These are phyloP conservation scores for Philonicus albiceps DNA, from an alignment of 2,888 invertebrate genomes.

Conservation along the genomic window DNA sequence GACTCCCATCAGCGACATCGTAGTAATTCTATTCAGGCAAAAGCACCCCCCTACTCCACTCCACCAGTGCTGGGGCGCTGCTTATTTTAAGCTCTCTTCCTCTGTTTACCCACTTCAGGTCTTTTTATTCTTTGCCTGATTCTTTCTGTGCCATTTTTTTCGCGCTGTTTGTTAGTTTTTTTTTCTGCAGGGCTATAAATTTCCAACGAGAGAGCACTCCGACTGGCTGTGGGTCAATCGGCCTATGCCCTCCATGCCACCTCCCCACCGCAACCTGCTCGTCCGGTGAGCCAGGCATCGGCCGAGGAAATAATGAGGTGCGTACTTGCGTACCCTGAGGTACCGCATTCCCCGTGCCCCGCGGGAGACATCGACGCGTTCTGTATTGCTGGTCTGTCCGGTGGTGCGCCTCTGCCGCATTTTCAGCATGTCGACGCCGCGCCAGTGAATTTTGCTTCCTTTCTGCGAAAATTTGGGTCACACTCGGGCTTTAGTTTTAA, in stretches of 20 bases:
- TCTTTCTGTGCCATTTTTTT: conserved; percentile 9
- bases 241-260: neutral
- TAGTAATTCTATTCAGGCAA: neutral
- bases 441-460: neutral
- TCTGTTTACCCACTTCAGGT: conserved; percentile 15
- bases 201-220: neutral
- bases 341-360: neutral
- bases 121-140: neutral
- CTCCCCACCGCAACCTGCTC: neutral
- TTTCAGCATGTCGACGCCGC: neutral
- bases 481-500: conserved; percentile 32
- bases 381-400: neutral
- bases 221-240: neutral
- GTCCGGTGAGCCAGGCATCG: neutral
- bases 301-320: neutral
- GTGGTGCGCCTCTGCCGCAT: conserved; percentile 6
- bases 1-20: neutral
- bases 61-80: neutral
- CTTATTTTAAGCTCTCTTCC: conserved; percentile 37
- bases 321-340: neutral
- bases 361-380: neutral
- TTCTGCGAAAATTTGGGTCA: conserved; percentile 24
- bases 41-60: neutral
- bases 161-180: neutral
- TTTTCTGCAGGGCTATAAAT: neutral